Conservation (phyloP, 1,140 invertebrate species). For the Mizuhopecten yessoensis region DNA sequence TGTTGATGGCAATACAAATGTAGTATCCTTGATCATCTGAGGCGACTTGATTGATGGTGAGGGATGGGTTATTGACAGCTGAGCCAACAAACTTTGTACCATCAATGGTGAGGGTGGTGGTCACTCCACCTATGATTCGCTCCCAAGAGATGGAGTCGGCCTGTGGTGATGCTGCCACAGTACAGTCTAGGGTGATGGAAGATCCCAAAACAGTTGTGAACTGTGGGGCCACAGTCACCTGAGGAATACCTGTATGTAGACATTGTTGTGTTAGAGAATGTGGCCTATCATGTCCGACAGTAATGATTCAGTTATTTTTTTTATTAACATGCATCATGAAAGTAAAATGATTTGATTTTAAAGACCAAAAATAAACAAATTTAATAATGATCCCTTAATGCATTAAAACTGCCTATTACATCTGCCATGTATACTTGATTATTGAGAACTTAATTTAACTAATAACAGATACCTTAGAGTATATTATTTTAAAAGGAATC, state of each 20-base stretch:
- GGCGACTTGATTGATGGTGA: conserved; percentile 30
- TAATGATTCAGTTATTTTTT: no score
- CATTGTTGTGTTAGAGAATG: no score
- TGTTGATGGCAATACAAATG: conserved; percentile 49
- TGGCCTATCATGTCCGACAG: no score
- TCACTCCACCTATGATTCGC: conserved; percentile 41
- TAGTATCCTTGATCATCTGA: conserved; percentile 47
- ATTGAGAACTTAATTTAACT: no score
- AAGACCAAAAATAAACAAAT: no score
- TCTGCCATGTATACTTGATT: no score
- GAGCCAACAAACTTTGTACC: conserved; percentile 5
- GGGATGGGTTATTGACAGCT: conserved; percentile 41
- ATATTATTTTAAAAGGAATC: no score
- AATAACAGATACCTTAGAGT: no score
- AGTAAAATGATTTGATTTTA: no score
- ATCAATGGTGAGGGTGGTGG: conserved; percentile 50
- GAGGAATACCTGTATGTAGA: neutral
- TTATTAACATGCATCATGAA: no score
- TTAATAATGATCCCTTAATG: no score
- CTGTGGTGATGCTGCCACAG: conserved; percentile 41
- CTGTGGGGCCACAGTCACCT: neutral
- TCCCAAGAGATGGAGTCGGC: conserved; percentile 50
- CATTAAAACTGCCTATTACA: no score
- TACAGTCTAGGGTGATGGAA: conserved; percentile 49
- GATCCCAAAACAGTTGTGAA: conserved; percentile 40